phyloP scores from a whole-genome alignment of 2,888 invertebrate species.

The Phania funesta region DNA sequence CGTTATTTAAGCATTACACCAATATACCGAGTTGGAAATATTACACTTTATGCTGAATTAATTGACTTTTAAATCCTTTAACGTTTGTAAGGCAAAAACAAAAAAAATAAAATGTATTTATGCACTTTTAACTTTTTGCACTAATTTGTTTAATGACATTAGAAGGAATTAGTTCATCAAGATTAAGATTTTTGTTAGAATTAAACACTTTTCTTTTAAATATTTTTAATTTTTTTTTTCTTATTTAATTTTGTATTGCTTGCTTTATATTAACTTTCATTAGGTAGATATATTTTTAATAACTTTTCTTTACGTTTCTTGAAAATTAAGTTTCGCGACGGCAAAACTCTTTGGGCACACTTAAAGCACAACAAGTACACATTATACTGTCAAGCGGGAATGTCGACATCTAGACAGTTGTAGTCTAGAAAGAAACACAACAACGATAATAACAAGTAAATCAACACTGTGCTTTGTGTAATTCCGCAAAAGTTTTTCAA shows the following conservation, averaged over 20 bases:
- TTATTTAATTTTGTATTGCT: not conserved
- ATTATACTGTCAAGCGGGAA: constrained; percentile 25
- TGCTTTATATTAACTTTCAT: not conserved
- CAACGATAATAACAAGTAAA: constrained; percentile 50
- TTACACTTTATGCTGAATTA: not conserved
- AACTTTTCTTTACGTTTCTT: not conserved
- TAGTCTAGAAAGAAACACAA: constrained; percentile 41
- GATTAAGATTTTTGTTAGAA: too few relatives aligned
- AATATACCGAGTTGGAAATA: not conserved
- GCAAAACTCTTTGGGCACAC: constrained; percentile 31
- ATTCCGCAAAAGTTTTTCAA: constrained; percentile 40
- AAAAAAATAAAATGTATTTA: not conserved
- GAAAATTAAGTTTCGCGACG: constrained; percentile 47
- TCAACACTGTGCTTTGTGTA: constrained; percentile 41
- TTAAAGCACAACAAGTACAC: constrained; percentile 48
- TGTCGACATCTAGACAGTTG: constrained; percentile 45
- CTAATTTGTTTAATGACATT: not conserved
- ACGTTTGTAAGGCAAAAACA: not conserved
- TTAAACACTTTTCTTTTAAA: not conserved
- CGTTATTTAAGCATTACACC: not conserved
- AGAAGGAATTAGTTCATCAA: too few relatives aligned
- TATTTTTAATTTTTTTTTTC: not conserved
- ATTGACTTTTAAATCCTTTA: constrained; percentile 40
- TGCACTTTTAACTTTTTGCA: not conserved
- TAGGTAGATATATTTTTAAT: not conserved